Base-by-base conservation (phyloP, 2,797 vertebrate genomes). In the Lepidocolaptes lacrymiger region DNA sequence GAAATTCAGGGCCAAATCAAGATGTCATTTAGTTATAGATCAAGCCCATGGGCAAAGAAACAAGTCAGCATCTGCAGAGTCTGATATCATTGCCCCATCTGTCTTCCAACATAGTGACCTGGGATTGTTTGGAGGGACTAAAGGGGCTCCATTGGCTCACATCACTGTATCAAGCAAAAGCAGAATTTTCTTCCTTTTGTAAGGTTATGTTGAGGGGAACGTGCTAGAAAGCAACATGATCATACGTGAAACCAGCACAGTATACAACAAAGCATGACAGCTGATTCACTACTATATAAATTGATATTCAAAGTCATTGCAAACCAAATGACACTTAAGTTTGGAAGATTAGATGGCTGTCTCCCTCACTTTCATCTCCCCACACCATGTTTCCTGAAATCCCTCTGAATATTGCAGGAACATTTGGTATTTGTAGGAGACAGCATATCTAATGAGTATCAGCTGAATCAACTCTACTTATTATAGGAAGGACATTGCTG, bases 371-470 rank as follows among this genome's bases (percentile, higher is more conserved):
- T 83, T 91, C 76, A 68, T 69, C 34, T 77, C 55, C 67, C 39
- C n/a, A 54, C 10, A 58, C 59, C 76, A 88, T 3, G 0, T 80
- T 91, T 82, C 54, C 85, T 84, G 73, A 83, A 95, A 85, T 78
- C 80, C 55, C 43, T 81, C 66, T n/a, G 10, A 92, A 95, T 95
- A 93, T 93, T 92, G 85, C 87, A 89, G 69, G 91, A 92, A 84
- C 21, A 85, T 67, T 94, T 94, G 79, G 79, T 92, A 83, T 93
- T 93, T 96, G 69, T 85, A 92, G 51, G 94, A 89, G 91, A 96
- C 85, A 97, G 91, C 92, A 94, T 96, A 95, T 84, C 93, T 96
- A 91, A 96, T 90, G 89, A 92, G 66, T 91, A 91, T 93, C 93
- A 88, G 85, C 95, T 96, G 95, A 93, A 92, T 96, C 87, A 96